Percentiles rank a stretch among this genome's conserved stretches.
These are phyloP conservation scores for Accipiter virgatus DNA, from an alignment of 2,113 vertebrate genomes.

Conservation along the genomic window DNA sequence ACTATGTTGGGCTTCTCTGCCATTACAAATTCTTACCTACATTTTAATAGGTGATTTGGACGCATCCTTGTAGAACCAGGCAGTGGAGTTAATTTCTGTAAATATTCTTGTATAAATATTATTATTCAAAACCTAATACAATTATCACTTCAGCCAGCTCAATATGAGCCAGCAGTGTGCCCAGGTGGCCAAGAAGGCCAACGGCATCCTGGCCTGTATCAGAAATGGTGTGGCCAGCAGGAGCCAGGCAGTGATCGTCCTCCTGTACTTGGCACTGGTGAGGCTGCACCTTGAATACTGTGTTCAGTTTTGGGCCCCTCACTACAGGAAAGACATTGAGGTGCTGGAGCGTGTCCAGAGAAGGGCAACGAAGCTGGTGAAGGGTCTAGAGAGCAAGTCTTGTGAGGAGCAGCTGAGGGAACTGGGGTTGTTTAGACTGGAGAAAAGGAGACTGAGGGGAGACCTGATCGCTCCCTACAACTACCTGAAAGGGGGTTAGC, in stretches of 20 bases:
- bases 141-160: not conserved
- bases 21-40: not conserved
- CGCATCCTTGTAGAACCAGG: not conserved
- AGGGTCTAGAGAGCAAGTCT: not conserved
- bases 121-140: not conserved
- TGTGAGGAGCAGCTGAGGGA: not conserved
- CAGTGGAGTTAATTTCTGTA: not conserved
- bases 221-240: not conserved
- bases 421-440: not conserved
- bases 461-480: not conserved
- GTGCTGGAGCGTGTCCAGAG: not conserved
- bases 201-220: too few species aligned
- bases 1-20: not conserved
- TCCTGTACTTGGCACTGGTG: too few species aligned
- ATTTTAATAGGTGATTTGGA: not conserved
- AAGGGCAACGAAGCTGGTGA: not conserved
- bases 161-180: too few species aligned
- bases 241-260: too few species aligned
- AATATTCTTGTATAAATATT: not conserved
- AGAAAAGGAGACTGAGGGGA: not conserved
- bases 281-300: accelerated
- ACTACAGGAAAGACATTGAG: not conserved
- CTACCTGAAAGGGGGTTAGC: not conserved
- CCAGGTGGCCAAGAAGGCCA: not conserved
- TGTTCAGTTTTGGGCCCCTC: not conserved